Base-by-base conservation (phyloP, 2,113 vertebrate species). In the Pipra filicauda region DNA sequence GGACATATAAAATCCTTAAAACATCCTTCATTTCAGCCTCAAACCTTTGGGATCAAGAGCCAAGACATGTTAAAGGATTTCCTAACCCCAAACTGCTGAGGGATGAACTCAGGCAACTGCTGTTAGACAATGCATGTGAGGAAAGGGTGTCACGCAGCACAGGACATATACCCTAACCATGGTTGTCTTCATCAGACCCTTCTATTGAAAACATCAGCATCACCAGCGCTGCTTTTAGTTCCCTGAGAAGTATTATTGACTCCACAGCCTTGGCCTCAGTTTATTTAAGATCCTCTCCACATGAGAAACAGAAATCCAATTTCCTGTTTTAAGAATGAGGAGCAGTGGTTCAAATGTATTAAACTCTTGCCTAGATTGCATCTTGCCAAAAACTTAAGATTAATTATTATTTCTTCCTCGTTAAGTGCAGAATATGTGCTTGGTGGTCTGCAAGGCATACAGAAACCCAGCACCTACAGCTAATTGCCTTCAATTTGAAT, bases 321-420 rank as follows among this genome's bases (percentile, higher is more conserved):
- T 97, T 94, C 95, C 88, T 93, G 59, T 95, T 95, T 69, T 72
- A 80, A 92, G 72, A 80, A 86, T 39, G 43, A 61, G 12, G 39
- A 95, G 41, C 84, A 89, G 72, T 58, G 75, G 75, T 97, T 95
- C 71, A 95, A 94, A 94, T 30, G 79, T 88, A 94, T 96, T 97
- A 94, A 94, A 39, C 55, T 88, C 55, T 92, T 88, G 43, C 51
- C 43, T 77, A 88, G 51, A 74, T 52, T 88, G 27, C 49, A 35
- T 67, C 91, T 89, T 86, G 86, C 90, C 69, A 91, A 71, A 91
- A 93, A 54, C 21, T 74, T 59, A 43, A 93, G 72, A 95, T 93
- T 85, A 92, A 95, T 94, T 86, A 73, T 92, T 80, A 81, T 91
- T 91, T 86, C 79, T 77, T 92, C 65, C 76, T 89, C 0, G 0